Evolutionary conservation across 2,797 vertebrate genomes (phyloP), one percentile per base, ranked within the genome.

Genomic region (Setipinna tenuifilis): DNA sequence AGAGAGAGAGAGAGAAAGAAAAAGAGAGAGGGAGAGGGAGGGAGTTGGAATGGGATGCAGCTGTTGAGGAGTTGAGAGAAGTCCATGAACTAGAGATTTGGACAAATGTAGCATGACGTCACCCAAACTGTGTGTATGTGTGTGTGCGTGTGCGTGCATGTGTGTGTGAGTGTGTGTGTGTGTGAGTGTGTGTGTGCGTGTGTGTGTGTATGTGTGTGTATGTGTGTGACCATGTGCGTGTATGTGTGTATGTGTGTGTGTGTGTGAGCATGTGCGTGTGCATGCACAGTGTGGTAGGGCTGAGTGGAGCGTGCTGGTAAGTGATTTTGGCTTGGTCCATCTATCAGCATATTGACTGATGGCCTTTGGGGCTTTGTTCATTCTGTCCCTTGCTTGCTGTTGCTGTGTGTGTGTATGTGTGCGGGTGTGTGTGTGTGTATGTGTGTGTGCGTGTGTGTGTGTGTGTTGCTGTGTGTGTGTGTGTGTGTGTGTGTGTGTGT

Each of bases 291-390:
- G 21, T 17, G 58, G 2, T 5, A 19, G 58, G 71, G 35, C 31
- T 41, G 71, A 44, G 71, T 35, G 41, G 65, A 16, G 65, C 25
- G 65, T 78, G 71, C 71, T 78, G 16, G 71, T 78, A 78, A 44
- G 35, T 78, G 35, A 41, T 78, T 78, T 78, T 78, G 71, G 31
- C 71, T 44, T 78, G 71, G 71, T 78, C 31, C 71, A 78, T 78
- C 71, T 44, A 78, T 78, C 71, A 78, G 31, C 71, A 78, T 78
- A 78, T 78, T 78, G 71, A 78, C 71, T 78, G 71, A 78, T 78
- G 71, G 71, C 35, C 71, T 78, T 41, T 78, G 71, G 71, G 31
- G 31, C 35, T 44, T 78, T 78, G 71, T 78, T 78, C 71, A 28
- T 71, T 71, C 25, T 71, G 25, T 31, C 65, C 41, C 17, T 78